phyloP scores from a whole-genome alignment of 2,888 invertebrate genomes.

The Noctua fimbriata region DNA sequence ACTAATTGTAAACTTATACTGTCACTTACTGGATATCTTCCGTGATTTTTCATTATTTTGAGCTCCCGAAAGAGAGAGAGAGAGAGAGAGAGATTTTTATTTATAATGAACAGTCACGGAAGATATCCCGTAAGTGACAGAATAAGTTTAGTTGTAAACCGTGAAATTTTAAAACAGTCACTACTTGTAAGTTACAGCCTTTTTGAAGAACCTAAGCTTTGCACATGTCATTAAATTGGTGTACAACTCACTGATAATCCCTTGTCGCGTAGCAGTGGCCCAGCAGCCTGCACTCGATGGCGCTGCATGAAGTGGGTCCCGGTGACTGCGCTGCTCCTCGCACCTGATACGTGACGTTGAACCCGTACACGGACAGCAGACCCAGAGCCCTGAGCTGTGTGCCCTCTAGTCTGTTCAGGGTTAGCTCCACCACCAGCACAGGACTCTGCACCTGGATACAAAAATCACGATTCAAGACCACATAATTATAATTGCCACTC shows the following conservation, averaged over 20 bases:
- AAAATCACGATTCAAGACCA: neutral
- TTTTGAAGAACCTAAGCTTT: too few relatives aligned
- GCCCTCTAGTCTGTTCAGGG: slow-evolving; percentile 93
- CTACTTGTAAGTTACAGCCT: neutral
- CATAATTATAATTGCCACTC: neutral
- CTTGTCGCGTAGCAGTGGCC: slow-evolving; percentile 94
- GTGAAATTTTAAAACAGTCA: too few relatives aligned
- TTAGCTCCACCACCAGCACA: slow-evolving; percentile 94
- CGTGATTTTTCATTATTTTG: too few relatives aligned
- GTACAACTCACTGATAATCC: neutral
- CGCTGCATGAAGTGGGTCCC: slow-evolving; percentile 92
- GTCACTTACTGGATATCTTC: too few relatives aligned
- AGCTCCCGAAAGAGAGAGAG: too few relatives aligned
- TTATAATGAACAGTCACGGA: too few relatives aligned
- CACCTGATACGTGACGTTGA: slow-evolving; percentile 97
- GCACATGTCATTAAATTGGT: neutral
- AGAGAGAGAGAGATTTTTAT: too few relatives aligned
- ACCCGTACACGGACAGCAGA: slow-evolving; percentile 96
- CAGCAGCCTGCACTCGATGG: slow-evolving; percentile 95
- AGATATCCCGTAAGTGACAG: too few relatives aligned
- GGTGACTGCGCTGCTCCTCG: slow-evolving; percentile 84
- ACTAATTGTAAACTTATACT: too few relatives aligned
- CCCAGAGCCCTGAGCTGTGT: slow-evolving; percentile 95
- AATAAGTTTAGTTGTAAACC: too few relatives aligned
- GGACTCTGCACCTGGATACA: slow-evolving; percentile 91